Base-by-base conservation (phyloP, 2,888 invertebrate species). In the Drosophila ezoana region DNA sequence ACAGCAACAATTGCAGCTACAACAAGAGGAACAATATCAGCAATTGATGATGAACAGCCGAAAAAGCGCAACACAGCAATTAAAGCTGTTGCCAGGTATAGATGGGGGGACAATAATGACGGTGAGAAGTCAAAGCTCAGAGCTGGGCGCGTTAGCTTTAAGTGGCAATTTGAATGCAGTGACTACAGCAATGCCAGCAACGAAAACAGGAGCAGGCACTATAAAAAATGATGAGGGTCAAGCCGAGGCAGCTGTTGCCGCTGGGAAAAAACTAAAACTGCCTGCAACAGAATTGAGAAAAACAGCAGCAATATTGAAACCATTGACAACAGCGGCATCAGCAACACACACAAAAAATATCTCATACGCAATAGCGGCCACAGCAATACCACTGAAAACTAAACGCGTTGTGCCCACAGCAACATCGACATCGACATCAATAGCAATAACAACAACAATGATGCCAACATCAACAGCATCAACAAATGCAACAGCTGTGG, bases 111-210 rank as follows among this genome's bases (percentile, higher is more conserved):
- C 41, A 10, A 52, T 47, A 40, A 33, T 8, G 37, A 1, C 32
- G 5, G 43, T 20, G 33, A 9, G n/a, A 13, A 37, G 14, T 14
- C 35, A 44, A 44, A 48, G 40, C 13, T 18, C 60, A 13, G 18
- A 37, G 18, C n/a, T 40, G 28, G 33, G 37, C 10, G 51, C 49
- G 28, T n/a, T 14, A 11, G 14, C 52, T 37, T 44, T 51, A 38
- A 60, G 40, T 45, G 45, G 14, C 59, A 80, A 71, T 77, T 61
- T 67, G 57, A 67, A 76, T 66, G 54, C 74, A 61, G 53, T 41
- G 41, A 45, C 62, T 20, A 40, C 45, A 32, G 28, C 43, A 33
- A 8, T 35, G 13, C 51, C 48, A 28, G 28, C 28, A 51, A 35
- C 23, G 23, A 23, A 23, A 23, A 23, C 38, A 52, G n/a, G 35